Evolutionary conservation across 2,888 invertebrate genomes (phyloP).

Genomic region (Saturnia pavonia): DNA sequence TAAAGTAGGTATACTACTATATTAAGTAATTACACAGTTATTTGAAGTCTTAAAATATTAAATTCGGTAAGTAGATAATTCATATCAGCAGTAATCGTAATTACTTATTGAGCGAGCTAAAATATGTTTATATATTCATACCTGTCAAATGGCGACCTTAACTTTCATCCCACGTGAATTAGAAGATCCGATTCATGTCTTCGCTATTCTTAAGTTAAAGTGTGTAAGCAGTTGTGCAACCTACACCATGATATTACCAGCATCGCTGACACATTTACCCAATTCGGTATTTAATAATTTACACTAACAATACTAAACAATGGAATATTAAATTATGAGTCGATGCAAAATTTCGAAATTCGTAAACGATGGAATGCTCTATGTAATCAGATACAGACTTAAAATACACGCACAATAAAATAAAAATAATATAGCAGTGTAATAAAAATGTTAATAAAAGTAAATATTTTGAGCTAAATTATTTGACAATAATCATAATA

Average conservation of each 20-base stretch:
- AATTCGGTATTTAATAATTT: conserved; percentile 68
- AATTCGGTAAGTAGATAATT: not conserved
- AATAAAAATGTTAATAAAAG: not conserved
- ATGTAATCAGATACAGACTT: conserved; percentile 2
- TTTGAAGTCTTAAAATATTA: not conserved
- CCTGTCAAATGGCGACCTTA: conserved; percentile 70
- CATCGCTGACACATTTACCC: conserved; percentile 68
- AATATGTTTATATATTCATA: conserved; percentile 51
- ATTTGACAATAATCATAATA: conserved; percentile 59
- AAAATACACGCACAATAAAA: not conserved
- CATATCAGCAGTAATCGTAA: not conserved
- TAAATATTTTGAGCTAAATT: conserved; percentile 1
- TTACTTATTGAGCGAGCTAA: not conserved
- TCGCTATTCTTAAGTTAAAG: conserved; percentile 59
- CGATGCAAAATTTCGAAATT: conserved; percentile 54
- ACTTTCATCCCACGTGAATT: conserved; percentile 65
- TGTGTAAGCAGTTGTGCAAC: conserved; percentile 55
- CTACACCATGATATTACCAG: conserved; percentile 48
- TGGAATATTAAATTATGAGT: conserved; percentile 65
- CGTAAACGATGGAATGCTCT: conserved; percentile 27
- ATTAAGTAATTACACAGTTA: not conserved
- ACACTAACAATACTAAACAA: conserved; percentile 64
- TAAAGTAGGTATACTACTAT: not conserved
- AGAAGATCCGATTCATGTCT: conserved; percentile 62
- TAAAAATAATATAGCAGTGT: not conserved